Percentiles rank a stretch among this genome's conserved stretches.
These are phyloP conservation scores for Epinotia bilunana DNA, from an alignment of 2,888 invertebrate genomes.

Conservation along the genomic window DNA sequence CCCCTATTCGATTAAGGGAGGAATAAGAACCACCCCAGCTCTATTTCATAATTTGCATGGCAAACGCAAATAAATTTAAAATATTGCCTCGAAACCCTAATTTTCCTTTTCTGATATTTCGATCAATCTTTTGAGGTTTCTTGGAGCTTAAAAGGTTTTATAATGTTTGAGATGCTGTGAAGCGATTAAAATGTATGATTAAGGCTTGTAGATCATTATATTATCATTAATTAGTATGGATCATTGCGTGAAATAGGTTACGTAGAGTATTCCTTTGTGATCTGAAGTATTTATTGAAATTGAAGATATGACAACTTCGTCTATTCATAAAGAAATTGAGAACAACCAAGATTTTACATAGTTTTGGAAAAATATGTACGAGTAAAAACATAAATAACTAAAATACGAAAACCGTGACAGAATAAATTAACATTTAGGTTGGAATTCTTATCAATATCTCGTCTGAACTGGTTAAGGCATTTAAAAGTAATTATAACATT, in stretches of 20 bases:
- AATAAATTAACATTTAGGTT: too few species aligned
- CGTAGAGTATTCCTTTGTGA: not conserved
- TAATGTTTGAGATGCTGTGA: constrained; percentile 4
- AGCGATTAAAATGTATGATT: not conserved
- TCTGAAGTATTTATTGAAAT: too few species aligned
- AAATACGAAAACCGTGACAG: too few species aligned
- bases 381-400: too few species aligned
- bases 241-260: not conserved
- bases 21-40: constrained; percentile 40
- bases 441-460: too few species aligned
- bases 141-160: constrained; percentile 16
- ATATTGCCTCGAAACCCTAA: constrained; percentile 46
- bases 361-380: too few species aligned
- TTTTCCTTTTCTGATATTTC: constrained; percentile 45
- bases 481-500: too few species aligned
- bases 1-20: constrained; percentile 45
- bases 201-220: too few species aligned
- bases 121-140: constrained; percentile 44
- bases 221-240: not conserved
- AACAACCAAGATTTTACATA: too few species aligned
- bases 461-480: too few species aligned
- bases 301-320: too few species aligned
- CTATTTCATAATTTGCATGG: constrained; percentile 49
- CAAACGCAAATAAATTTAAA: constrained; percentile 47
- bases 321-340: too few species aligned